Percentiles rank a stretch among this genome's conserved stretches.
These are phyloP conservation scores for Bellardia pandia DNA, from an alignment of 2,888 invertebrate genomes.

Conservation along the genomic window DNA sequence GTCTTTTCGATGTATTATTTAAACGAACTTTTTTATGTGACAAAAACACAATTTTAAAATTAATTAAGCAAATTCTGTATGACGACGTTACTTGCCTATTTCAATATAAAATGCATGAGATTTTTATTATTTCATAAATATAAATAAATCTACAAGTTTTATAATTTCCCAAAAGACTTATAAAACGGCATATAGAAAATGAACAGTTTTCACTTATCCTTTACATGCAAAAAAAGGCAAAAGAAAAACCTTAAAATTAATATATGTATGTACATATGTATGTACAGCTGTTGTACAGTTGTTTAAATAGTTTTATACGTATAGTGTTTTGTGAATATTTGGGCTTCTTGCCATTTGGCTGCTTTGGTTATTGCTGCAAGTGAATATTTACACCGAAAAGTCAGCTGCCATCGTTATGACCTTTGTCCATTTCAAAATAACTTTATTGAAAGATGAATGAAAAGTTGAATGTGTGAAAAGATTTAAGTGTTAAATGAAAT, in stretches of 20 bases:
- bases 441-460: slow-evolving; percentile 43
- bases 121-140: slow-evolving; percentile 34
- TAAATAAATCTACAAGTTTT: slow-evolving; percentile 46
- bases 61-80: background rate
- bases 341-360: slow-evolving; percentile 72
- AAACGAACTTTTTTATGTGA: too few species aligned
- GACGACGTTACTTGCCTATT: background rate
- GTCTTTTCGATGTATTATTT: too few species aligned
- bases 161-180: slow-evolving; percentile 64
- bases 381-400: slow-evolving; percentile 67
- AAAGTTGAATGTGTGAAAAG: slow-evolving; percentile 51
- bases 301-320: background rate
- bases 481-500: slow-evolving; percentile 46
- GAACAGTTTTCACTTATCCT: slow-evolving; percentile 43
- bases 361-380: slow-evolving; percentile 65
- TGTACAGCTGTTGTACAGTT: background rate
- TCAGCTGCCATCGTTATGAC: slow-evolving; percentile 56
- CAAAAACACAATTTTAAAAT: background rate
- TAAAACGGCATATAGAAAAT: slow-evolving; percentile 37
- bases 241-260: slow-evolving; percentile 55
- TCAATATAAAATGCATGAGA: background rate
- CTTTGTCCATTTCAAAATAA: slow-evolving; percentile 65
- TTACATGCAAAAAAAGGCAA: slow-evolving; percentile 44
- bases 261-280: background rate
- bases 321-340: slow-evolving; percentile 46